Evolutionary conservation across 2,113 vertebrate species (phyloP).

Genomic region (Micromys minutus): DNA sequence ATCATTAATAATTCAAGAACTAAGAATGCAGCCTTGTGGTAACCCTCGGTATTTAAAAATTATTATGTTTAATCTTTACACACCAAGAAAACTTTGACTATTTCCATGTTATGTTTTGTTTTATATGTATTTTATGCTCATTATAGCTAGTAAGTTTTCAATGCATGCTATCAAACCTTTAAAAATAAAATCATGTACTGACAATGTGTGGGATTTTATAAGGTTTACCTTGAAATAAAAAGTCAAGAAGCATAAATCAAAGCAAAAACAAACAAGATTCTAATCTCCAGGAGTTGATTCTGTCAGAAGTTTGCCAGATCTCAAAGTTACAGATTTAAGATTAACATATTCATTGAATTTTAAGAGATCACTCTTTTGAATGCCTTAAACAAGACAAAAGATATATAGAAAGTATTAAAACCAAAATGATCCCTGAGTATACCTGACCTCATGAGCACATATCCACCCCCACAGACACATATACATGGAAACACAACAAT

Average conservation of each 20-base stretch:
- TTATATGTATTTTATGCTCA: no score
- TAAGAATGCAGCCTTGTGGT: no score
- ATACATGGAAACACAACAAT: background rate
- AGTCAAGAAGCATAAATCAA: background rate
- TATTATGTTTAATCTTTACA: no score
- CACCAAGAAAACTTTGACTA: no score
- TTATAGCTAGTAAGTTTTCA: no score
- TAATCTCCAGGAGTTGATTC: background rate
- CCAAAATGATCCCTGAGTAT: background rate
- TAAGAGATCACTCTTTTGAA: background rate
- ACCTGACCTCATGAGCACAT: background rate
- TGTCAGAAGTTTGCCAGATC: background rate
- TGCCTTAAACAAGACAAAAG: slow-evolving; percentile 37
- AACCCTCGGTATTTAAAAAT: no score
- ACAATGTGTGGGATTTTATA: background rate
- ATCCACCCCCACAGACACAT: background rate
- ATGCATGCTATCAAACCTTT: no score
- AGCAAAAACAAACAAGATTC: background rate
- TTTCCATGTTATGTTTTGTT: no score
- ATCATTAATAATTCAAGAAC: no score
- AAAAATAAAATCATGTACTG: no score
- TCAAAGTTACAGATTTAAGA: background rate
- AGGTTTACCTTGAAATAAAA: background rate
- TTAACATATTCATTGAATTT: background rate
- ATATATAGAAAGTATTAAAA: background rate